Conservation (phyloP, 2,888 invertebrate genomes). For the Heteromurus nitidus region DNA sequence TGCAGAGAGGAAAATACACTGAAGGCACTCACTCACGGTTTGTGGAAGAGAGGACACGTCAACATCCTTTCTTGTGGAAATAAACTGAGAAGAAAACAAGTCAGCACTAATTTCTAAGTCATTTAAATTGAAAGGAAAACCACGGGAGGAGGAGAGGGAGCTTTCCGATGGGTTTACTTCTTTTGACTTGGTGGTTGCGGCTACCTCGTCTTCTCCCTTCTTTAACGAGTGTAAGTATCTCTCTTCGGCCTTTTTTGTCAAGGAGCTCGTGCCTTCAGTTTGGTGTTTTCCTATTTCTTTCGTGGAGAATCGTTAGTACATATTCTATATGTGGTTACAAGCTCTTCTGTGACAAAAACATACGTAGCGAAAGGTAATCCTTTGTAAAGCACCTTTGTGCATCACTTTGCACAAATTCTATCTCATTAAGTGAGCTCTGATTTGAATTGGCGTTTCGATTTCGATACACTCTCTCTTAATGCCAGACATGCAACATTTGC, state of each 20-base stretch:
- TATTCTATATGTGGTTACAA: background rate
- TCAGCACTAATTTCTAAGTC: slow-evolving; percentile 67
- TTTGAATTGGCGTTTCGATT: too few species aligned
- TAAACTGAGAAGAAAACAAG: slow-evolving; percentile 51
- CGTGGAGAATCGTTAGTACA: background rate
- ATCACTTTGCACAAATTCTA: too few species aligned
- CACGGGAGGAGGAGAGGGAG: slow-evolving; percentile 19
- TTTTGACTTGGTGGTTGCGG: background rate
- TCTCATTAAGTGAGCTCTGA: too few species aligned
- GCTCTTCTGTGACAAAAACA: background rate
- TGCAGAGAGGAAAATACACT: too few species aligned
- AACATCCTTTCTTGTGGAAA: too few species aligned
- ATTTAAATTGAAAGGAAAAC: slow-evolving; percentile 62
- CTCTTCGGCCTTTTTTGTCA: background rate
- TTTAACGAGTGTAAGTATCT: too few species aligned
- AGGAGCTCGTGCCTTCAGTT: background rate
- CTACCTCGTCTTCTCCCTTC: too few species aligned
- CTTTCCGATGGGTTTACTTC: background rate
- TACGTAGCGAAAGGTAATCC: background rate
- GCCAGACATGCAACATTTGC: too few species aligned
- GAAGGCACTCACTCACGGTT: too few species aligned
- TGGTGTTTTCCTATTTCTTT: background rate
- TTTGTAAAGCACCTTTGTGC: too few species aligned
- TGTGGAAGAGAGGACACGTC: too few species aligned
- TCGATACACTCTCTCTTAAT: too few species aligned